phyloP scores from a whole-genome alignment of 1,140 invertebrate genomes.

The Calycopis cecrops region DNA sequence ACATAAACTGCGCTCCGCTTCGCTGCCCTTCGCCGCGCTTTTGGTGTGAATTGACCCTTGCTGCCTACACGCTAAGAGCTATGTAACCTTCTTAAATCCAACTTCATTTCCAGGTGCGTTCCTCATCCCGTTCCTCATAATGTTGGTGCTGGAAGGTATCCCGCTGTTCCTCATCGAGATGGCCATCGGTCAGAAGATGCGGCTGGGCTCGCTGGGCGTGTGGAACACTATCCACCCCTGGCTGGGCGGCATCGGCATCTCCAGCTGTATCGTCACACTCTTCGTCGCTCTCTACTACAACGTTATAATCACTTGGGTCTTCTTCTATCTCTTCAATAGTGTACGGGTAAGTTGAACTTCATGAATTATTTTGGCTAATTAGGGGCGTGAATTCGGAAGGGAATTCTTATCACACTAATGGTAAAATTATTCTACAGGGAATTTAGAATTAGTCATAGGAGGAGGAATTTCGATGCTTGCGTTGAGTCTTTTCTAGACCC shows the following conservation, averaged over 20 bases:
- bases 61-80: too few relatives aligned
- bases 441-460: too few relatives aligned
- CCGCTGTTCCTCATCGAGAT: slow-evolving; percentile 95
- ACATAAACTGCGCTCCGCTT: too few relatives aligned
- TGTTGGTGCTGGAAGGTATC: slow-evolving; percentile 94
- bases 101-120: slow-evolving; percentile 88
- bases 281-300: slow-evolving; percentile 98
- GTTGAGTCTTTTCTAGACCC: too few relatives aligned
- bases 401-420: too few relatives aligned
- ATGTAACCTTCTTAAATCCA: not conserved
- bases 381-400: too few relatives aligned
- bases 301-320: slow-evolving; percentile 98
- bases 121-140: slow-evolving; percentile 96
- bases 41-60: too few relatives aligned
- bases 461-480: too few relatives aligned
- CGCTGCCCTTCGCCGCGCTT: too few relatives aligned
- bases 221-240: slow-evolving; percentile 97
- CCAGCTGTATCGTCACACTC: slow-evolving; percentile 93
- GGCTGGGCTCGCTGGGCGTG: slow-evolving; percentile 91
- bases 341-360: slow-evolving; percentile 80
- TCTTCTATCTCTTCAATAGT: slow-evolving; percentile 96
- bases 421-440: too few relatives aligned
- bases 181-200: slow-evolving; percentile 93
- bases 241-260: slow-evolving; percentile 92
- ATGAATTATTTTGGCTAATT: not conserved